Evolutionary conservation across 2,888 invertebrate species (phyloP).

Genomic region (Seira ritae): DNA sequence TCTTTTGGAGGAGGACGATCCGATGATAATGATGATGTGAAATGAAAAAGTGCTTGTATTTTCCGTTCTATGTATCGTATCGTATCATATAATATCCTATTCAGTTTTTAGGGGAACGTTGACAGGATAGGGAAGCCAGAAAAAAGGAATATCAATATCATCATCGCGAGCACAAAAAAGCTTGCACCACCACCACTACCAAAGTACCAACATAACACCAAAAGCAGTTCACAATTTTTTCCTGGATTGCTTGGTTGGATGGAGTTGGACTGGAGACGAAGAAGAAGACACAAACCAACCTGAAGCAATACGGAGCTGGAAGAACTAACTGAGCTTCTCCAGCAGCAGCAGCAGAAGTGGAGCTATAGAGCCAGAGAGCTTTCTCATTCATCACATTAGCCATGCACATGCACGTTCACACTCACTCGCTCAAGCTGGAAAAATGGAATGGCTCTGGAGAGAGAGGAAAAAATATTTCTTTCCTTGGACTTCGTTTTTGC

Average conservation of each 20-base stretch:
- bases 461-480: neutral
- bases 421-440: neutral
- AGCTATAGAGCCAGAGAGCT: neutral
- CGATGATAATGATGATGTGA: neutral
- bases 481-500: neutral
- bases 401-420: conserved; percentile 16
- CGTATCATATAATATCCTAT: too few species aligned
- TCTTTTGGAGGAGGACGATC: too few species aligned
- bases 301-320: neutral
- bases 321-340: too few species aligned
- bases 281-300: too few species aligned
- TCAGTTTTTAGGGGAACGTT: neutral
- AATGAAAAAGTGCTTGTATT: conserved; percentile 1
- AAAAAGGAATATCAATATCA: conserved; percentile 2
- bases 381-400: conserved; percentile 7
- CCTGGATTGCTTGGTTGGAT: neutral
- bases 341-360: too few species aligned
- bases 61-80: neutral
- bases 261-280: too few species aligned
- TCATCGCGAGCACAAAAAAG: too few species aligned
- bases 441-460: neutral
- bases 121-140: conserved; percentile 10
- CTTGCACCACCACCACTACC: too few species aligned
- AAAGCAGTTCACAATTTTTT: neutral
- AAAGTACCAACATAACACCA: too few species aligned